phyloP scores from a whole-genome alignment of 2,797 vertebrate genomes.

The Acanthurus leucopareius region DNA sequence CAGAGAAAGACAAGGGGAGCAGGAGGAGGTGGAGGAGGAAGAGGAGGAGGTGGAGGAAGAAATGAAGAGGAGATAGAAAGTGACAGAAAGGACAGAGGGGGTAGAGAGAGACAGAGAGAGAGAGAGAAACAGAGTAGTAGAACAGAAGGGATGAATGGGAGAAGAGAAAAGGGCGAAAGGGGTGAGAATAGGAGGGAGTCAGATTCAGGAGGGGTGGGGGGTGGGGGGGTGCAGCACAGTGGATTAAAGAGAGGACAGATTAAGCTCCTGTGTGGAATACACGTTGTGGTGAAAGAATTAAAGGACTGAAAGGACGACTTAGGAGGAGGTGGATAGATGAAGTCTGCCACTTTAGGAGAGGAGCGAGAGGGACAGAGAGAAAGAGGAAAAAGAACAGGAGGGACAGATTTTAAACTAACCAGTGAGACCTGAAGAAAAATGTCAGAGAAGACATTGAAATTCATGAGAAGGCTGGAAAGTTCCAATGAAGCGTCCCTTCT shows the following conservation, averaged over 20 bases:
- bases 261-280: conserved; percentile 84
- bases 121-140: conserved; percentile 50
- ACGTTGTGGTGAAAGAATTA: conserved; percentile 76
- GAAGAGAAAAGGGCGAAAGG: conserved; percentile 54
- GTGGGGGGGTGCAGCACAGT: conserved; percentile 52
- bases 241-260: conserved; percentile 86
- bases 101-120: conserved; percentile 24
- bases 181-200: conserved; percentile 60
- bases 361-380: conserved; percentile 33
- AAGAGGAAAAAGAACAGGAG: conserved; percentile 36
- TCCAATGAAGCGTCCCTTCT: conserved; percentile 71
- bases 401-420: conserved; percentile 55
- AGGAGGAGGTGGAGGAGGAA: conserved; percentile 29
- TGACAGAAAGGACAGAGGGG: conserved; percentile 57
- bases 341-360: conserved; percentile 57
- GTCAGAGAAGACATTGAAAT: conserved; percentile 65
- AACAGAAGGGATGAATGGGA: conserved; percentile 68
- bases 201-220: conserved; percentile 32
- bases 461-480: conserved; percentile 76
- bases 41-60: conserved; percentile 11
- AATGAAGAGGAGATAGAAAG: conserved; percentile 58
- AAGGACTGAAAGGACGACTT: conserved; percentile 77
- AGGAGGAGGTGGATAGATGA: conserved; percentile 73
- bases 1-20: conserved; percentile 54
- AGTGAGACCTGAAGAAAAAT: conserved; percentile 53